phyloP scores from a whole-genome alignment of 2,113 vertebrate species.

The Rhegmatorhina hoffmannsi region DNA sequence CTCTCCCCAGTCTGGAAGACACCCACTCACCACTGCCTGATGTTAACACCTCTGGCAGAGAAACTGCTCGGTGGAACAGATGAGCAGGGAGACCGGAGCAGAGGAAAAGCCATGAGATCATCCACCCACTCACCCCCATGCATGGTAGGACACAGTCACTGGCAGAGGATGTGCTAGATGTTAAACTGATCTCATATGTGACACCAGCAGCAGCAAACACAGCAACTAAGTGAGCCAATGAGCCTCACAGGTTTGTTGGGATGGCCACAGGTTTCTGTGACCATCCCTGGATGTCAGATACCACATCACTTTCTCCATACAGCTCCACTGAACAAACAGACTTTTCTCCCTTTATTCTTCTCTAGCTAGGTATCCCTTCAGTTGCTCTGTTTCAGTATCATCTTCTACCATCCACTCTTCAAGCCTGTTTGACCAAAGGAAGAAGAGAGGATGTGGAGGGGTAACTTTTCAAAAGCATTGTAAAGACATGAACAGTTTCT shows the following conservation, averaged over 20 bases:
- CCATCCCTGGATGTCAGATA: neutral
- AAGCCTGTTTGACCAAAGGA: neutral
- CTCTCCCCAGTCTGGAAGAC: neutral
- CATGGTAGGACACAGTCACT: neutral
- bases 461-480: neutral
- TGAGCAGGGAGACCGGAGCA: neutral
- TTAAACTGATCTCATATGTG: fast-evolving
- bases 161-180: neutral
- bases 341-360: neutral
- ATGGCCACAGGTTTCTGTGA: fast-evolving
- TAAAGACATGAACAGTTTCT: neutral
- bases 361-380: neutral
- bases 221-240: fast-evolving
- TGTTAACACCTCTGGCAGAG: neutral
- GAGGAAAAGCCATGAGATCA: slow-evolving; percentile 22
- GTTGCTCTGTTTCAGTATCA: neutral
- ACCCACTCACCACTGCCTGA: neutral
- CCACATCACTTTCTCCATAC: neutral
- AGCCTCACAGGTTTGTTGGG: neutral
- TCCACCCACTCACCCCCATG: neutral
- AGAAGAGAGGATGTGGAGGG: neutral
- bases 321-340: neutral
- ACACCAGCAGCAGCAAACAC: neutral
- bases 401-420: neutral
- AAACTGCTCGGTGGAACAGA: neutral